Conservation (phyloP, 1,140 invertebrate species). For the Drosophila bocqueti region DNA sequence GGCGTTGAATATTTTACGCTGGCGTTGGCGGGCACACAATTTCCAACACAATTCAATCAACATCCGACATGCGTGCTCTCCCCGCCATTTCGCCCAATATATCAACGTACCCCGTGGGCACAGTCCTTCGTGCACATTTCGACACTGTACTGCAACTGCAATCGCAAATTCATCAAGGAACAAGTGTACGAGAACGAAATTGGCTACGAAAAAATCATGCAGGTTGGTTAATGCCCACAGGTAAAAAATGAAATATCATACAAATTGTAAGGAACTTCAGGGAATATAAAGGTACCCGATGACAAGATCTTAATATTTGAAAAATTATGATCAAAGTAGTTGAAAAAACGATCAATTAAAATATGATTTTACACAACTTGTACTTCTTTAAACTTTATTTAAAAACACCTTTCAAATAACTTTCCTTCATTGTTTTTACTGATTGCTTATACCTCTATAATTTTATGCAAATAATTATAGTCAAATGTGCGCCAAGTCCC, state of each 20-base stretch:
- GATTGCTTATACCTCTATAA: neutral
- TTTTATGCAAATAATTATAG: neutral
- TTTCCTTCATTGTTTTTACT: neutral
- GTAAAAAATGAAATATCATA: constrained; percentile 30
- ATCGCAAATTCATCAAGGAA: constrained; percentile 86
- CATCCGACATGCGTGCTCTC: constrained; percentile 64
- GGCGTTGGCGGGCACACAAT: constrained; percentile 69
- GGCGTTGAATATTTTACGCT: constrained; percentile 67
- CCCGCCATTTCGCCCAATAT: constrained; percentile 13
- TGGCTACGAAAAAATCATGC: constrained; percentile 85
- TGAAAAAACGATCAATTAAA: neutral
- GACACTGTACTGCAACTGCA: constrained; percentile 89
- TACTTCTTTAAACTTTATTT: neutral
- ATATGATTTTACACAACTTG: neutral
- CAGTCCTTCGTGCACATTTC: constrained; percentile 88
- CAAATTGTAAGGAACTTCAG: neutral
- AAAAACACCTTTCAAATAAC: neutral
- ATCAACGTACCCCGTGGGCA: neutral
- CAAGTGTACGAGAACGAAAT: constrained; percentile 86
- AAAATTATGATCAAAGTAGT: too few species aligned
- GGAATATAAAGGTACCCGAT: neutral
- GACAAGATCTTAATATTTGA: neutral
- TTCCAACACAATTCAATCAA: constrained; percentile 82
- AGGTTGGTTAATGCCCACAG: constrained; percentile 65
- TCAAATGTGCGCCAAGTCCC: neutral